A percentile compares a stretch with the other conserved stretches of the same genome.
phyloP scores from a whole-genome alignment of 2,797 vertebrate genomes.

The Rhodeus uyekii region DNA sequence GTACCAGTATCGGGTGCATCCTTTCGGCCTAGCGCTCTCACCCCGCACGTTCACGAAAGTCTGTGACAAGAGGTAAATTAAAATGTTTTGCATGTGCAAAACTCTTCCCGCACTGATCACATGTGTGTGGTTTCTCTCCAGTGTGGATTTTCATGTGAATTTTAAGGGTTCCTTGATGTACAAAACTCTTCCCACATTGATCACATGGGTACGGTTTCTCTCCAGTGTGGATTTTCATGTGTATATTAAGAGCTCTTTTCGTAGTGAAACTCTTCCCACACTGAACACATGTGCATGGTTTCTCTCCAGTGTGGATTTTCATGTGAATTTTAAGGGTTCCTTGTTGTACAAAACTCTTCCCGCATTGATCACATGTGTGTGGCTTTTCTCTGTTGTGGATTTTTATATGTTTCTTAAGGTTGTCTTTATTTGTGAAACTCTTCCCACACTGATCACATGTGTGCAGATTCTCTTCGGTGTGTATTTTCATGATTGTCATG shows the following conservation, averaged over 20 bases:
- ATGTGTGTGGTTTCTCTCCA: background rate
- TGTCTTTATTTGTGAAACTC: too few species aligned
- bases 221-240: slow-evolving; percentile 4
- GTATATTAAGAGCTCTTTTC: background rate
- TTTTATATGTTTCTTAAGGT: too few species aligned
- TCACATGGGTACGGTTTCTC: background rate
- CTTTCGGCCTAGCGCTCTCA: too few species aligned
- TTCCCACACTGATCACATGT: too few species aligned
- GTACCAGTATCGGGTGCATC: too few species aligned
- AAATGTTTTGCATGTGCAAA: too few species aligned
- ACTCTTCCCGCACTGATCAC: background rate
- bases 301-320: background rate
- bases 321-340: background rate
- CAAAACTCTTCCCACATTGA: background rate
- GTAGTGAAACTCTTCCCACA: background rate
- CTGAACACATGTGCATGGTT: background rate
- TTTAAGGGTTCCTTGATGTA: background rate
- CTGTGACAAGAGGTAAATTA: too few species aligned
- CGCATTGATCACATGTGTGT: background rate
- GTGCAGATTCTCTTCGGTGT: too few species aligned
- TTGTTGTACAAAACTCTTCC: background rate
- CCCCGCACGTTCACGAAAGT: too few species aligned
- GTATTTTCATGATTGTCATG: too few species aligned
- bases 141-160: background rate
- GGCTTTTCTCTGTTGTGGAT: too few species aligned